Evolutionary conservation across 2,797 vertebrate species (phyloP), one percentile per base, ranked within the genome.

Genomic region (Champsocephalus gunnari): DNA sequence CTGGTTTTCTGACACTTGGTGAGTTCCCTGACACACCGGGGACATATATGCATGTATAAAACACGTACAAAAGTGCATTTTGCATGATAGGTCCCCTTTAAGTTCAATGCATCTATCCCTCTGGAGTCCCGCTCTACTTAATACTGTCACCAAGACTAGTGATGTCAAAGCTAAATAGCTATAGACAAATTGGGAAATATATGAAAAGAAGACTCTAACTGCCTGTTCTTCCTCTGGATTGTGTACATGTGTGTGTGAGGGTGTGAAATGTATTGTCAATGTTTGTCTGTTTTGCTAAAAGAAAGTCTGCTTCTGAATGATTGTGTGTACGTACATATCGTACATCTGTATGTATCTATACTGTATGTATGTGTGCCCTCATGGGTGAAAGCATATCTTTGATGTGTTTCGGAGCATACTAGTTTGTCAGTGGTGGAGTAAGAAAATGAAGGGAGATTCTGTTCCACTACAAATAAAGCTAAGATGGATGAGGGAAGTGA

Each of bases 381-480:
- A 56, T 24, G 28, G 4, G 9, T 66, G 34, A 24, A 53, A 67
- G 14, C 0, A 34, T 19, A 34, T 28, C 5, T 28, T 60, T 57
- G 6, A 34, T 50, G 21, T 65, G 60, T 56, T 1, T 48, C 24
- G 13, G 44, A 62, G 51, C 10, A 41, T 2, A 38, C 34, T 19
- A 47, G 14, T 41, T 9, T 76, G 50, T 65, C 13, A 38, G 43
- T 19, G 61, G 9, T 32, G 12, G 32, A n/a, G 32, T 14, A 44
- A 7, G 24, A 53, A 41, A 50, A 47, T 1, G 12, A 24, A 19
- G 67, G 17, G 32, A 72, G 56, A 57, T 63, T 65, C 21, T 73
- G 79, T 82, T 43, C 79, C 45, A 69, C 86, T 85, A 92, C 92
- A 88, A 83, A 83, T 12, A 65, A 75, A 60, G 38, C 56, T 47